Conservation (phyloP, 2,888 invertebrate genomes). For the Cataglyphis livida region DNA sequence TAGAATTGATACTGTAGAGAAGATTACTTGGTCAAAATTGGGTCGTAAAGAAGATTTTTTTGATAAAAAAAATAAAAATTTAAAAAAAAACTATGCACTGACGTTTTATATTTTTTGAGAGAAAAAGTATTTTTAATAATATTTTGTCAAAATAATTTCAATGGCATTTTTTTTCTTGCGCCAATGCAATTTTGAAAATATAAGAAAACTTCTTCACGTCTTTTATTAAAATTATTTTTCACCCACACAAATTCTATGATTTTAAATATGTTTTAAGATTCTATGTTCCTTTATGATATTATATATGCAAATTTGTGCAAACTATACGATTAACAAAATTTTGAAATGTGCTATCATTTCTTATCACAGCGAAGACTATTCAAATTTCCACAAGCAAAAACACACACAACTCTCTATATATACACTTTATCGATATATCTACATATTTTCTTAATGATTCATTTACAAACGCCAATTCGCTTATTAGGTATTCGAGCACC, state of each 20-base stretch:
- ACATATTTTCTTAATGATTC: conserved; percentile 33
- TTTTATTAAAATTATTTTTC: background rate
- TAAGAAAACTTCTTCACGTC: background rate
- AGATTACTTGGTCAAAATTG: background rate
- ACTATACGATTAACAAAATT: background rate
- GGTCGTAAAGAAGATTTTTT: background rate
- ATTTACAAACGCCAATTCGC: conserved; percentile 60
- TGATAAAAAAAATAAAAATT: background rate
- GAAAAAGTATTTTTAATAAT: background rate
- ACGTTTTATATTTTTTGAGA: background rate
- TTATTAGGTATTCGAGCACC: conserved; percentile 70
- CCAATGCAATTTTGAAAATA: background rate
- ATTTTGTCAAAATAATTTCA: background rate
- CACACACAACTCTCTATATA: background rate
- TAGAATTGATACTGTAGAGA: background rate
- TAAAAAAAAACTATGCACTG: background rate
- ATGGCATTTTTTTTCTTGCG: background rate
- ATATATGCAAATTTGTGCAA: background rate
- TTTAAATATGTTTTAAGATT: background rate
- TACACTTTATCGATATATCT: background rate
- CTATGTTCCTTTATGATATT: background rate
- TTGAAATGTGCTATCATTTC: background rate
- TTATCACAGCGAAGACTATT: background rate
- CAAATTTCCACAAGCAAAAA: background rate
- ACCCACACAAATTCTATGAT: background rate